Evolutionary conservation across 2,113 vertebrate genomes (phyloP), one percentile per base, ranked within the genome.

Genomic region (Alexandromys fortis): DNA sequence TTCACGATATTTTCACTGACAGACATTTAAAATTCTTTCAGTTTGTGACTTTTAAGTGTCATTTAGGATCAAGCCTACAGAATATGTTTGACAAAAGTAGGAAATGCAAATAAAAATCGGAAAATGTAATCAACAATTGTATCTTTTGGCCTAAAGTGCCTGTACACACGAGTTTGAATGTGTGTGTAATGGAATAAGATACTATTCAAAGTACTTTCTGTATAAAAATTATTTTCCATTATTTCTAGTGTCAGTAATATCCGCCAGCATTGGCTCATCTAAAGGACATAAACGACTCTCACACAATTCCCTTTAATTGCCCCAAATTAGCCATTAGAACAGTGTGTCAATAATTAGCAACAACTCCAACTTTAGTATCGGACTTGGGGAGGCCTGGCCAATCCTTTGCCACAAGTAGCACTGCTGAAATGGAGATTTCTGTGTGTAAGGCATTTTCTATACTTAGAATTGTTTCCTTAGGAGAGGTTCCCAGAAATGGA

Each of bases 401-500:
- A 55, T 68, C 49, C 91, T 94, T 96, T 95, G 35, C 72, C 93
- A 67, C 94, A 90, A 95, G 76, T 92, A 97, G 92, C 76, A 89
- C 92, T 95, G 82, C 61, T 92, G 82, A 97, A 96, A 94, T 97
- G 91, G 94, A 94, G 94, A 96, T 75, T 95, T 96, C 79, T 94
- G 86, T 91, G 86, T 91, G 92, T 96, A 92, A 78, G 52, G 14
- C 30, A 94, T 97, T 96, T 97, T 96, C 96, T 97, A 96, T 97
- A 96, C 95, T 97, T 98, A 98, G 97, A 97, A 95, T 83, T 97
- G 82, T 97, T 97, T 97, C 96, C 95, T 95, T 98, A 97, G 96
- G 96, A 98, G 94, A 96, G 63, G 77, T 97, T 98, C 97, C 95
- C 97, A 98, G 97, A 98, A 97, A 95, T 94, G 94, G 96, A 97